Evolutionary conservation across 2,888 invertebrate genomes (phyloP), one percentile per base, ranked within the genome.

Genomic region (Teleiodes luculella): DNA sequence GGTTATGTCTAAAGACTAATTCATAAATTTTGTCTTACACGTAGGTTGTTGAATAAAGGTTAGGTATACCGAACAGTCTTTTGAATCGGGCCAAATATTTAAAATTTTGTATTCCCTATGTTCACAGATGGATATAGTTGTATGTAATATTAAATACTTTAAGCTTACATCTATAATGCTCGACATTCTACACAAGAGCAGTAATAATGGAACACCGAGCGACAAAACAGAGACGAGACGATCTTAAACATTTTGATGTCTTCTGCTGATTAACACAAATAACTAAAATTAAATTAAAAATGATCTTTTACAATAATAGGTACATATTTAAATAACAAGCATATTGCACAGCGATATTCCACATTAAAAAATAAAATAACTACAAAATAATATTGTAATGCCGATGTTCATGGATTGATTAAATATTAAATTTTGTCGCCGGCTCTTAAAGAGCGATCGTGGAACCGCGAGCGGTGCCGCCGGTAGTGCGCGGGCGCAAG

Each of bases 21-120:
- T 70, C 63, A 74, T 72, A 72, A 65, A 70, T 69, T 69, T 78
- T 72, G 69, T 77, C 78, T 78, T 84, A 83, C 67, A 73, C 74
- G 74, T 73, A 76, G 73, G 74, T 74, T 75, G 77, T 72, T 77
- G 78, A 83, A 75, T 81, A 80, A 78, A 82, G 86, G 83, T 88
- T 90, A 91, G 91, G 92, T 92, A 91, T 91, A 92, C 91, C 90
- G 90, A 91, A 92, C 92, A 92, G 92, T 92, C 92, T 92, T 92
- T 90, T 90, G 90, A 90, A 91, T 90, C 90, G 91, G 92, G 92
- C 92, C 92, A 89, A 92, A 92, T 91, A 90, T 86, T 91, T 90
- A 82, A 77, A 75, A 86, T 88, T 88, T 88, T 88, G 85, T 82
- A 78, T 76, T 78, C 76, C 81, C 83, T 87, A 87, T 79, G 63